Evolutionary conservation across 2,888 invertebrate genomes (phyloP).

Genomic region (Alviniconcha strummeri): DNA sequence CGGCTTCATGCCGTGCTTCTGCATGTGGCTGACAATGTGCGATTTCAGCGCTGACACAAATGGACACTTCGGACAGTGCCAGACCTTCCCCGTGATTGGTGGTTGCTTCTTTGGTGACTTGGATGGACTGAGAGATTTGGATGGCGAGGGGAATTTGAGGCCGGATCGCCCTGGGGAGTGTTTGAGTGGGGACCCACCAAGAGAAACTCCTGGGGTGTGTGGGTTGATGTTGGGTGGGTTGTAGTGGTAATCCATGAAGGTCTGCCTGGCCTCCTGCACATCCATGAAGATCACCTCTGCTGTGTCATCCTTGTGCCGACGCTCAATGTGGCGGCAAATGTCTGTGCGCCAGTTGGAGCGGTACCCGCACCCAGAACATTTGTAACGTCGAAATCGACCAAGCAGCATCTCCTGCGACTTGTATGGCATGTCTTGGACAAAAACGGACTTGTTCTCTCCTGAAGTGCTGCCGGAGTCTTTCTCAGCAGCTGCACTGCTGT

Average conservation of each 20-base stretch:
- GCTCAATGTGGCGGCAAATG: constrained; percentile 94
- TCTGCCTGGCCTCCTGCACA: constrained; percentile 55
- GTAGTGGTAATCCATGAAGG: constrained; percentile 57
- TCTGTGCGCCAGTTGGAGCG: constrained; percentile 98
- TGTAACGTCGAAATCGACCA: constrained; percentile 77
- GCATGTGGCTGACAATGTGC: constrained; percentile 64
- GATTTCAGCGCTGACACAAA: constrained; percentile 75
- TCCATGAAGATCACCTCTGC: constrained; percentile 56
- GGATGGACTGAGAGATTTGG: constrained; percentile 30
- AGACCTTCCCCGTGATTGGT: constrained; percentile 48
- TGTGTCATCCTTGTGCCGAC: constrained; percentile 56
- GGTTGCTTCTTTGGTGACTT: constrained; percentile 23
- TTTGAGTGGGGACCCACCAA: background rate
- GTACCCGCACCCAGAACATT: constrained; percentile 94
- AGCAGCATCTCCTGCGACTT: constrained; percentile 32
- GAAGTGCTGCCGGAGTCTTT: background rate
- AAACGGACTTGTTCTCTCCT: background rate
- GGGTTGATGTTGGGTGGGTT: constrained; percentile 31
- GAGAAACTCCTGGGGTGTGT: background rate
- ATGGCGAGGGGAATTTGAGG: constrained; percentile 10
- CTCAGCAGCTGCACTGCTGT: background rate
- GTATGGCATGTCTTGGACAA: constrained; percentile 4
- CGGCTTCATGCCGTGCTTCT: constrained; percentile 61
- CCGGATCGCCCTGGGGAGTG: background rate
- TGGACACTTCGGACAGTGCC: constrained; percentile 93